Base-by-base conservation (phyloP, 2,797 vertebrate genomes). In the Sphenopsis melanotis region DNA sequence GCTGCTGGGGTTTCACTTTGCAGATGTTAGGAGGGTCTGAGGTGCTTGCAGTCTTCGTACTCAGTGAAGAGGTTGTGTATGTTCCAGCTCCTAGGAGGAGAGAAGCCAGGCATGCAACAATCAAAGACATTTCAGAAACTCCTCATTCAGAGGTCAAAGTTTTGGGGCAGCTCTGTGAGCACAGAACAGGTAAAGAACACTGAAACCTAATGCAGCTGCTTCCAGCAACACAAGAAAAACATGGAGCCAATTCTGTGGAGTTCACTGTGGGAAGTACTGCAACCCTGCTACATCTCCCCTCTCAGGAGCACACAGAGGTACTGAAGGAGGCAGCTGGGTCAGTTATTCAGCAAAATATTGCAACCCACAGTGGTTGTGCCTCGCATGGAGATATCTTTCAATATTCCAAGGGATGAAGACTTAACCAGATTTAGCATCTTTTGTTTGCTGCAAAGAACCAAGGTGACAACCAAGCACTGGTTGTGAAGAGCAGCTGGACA, bases 21-120 rank as follows among this genome's bases (percentile, higher is more conserved):
- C 99, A 99, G 96, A 99, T 99, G 93, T 99, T 99, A 15, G 99
- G 99, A 83, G 99, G 99, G 93, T 99, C 99, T 4, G 99, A 99
- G 17, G 99, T 99, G 23, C 99, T 99, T 55, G 99, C 99, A 68
- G 99, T 99, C 98, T 99, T 99, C 2, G 99, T 99, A 97, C 99
- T 99, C 88, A 99, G 98, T 36, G 99, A 99, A 39, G 99, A 99
- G 7, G 99, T 99, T 66, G 99, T 99, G 41, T 99, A 99, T 50
- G 99, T 99, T 78, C 98, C 99, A 92, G 99, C 98, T 92, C 98
- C 99, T 99, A 96, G 42, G 63, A 79, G 49, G 52, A 87, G 32
- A 87, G 27, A 79, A 90, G 47, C 64, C 95, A 32, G 21, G 2
- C 4, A 72, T 15, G 32, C 12, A 79, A 63, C 32, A 49, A 19